Base-by-base conservation (phyloP, 2,888 invertebrate species). In the Zygaena filipendulae region DNA sequence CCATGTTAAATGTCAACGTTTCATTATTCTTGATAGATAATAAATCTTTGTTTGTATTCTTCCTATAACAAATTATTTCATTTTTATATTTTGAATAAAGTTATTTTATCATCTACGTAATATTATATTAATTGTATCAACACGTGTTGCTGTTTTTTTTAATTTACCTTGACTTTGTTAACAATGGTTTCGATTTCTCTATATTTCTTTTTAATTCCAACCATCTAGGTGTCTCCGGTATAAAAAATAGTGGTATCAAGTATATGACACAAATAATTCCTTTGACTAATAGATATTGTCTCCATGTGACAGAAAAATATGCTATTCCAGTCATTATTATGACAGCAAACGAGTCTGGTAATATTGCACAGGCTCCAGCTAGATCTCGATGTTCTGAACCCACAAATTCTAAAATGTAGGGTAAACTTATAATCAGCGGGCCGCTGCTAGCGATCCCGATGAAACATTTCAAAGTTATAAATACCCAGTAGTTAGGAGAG, bases 381-480 rank as follows among this genome's bases (percentile, higher is more conserved):
- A 47, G 24, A 23, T 81, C 82, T 20, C 81, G 66, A 12, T 69
- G 53, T 21, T 59, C 54, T 0, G 64, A 59, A 2, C 87, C 86
- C 20, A 85, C 68, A 5, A 84, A 56, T 52, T 87, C 87, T 67
- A 86, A 81, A 2, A 82, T 64, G 6, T 84, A 60, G 1, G 70
- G 60, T 13, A 58, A 30, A 7, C 55, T 50, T 3, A 57, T 38
- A 8, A 88, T 83, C 82, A 91, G 86, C 0, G 87, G 85, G 4
- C 91, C 92, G 21, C 90, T 90, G 3, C 87, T 87, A 2, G 87
- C 87, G 21, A 87, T 52, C 0, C 88, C 91, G 4, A 84, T 81
- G 8, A 88, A 52, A 45, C 90, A 87, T 38, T 91, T 44, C 27
- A 87, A 63, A 0, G 82, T 23, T 21, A 86, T 74, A 40, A 90